These are phyloP conservation scores for Neosilurus mollespiculum DNA, from an alignment of 2,797 vertebrate genomes.

Conservation along the genomic window DNA sequence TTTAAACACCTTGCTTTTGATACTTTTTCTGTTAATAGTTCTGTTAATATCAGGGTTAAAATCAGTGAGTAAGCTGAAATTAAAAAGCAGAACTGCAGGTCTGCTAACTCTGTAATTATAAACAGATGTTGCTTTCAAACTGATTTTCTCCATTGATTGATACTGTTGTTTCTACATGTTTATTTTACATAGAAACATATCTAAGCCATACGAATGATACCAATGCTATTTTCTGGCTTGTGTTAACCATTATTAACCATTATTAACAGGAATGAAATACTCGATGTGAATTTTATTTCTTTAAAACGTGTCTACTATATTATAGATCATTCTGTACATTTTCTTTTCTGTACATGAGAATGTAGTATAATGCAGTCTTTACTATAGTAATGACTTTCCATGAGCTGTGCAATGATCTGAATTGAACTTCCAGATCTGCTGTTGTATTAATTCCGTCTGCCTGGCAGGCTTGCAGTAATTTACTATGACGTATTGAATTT, in stretches of 20 bases:
- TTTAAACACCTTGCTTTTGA: no score
- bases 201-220: constrained; percentile 21
- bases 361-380: constrained; percentile 7
- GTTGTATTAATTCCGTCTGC: constrained; percentile 52
- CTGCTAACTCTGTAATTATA: constrained; percentile 17
- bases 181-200: constrained; percentile 21
- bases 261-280: constrained; percentile 25
- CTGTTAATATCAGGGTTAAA: neutral
- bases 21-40: no score
- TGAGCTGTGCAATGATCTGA: constrained; percentile 44
- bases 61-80: neutral
- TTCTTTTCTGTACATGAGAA: neutral
- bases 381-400: constrained; percentile 40
- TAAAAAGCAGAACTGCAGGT: neutral
- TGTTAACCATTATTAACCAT: constrained; percentile 17
- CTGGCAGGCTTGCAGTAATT: constrained; percentile 60
- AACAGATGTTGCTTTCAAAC: constrained; percentile 53
- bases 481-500: constrained; percentile 61
- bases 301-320: constrained; percentile 4
- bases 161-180: constrained; percentile 13
- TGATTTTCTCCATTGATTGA: constrained; percentile 38
- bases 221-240: constrained; percentile 23
- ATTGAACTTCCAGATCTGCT: constrained; percentile 45
- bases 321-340: constrained; percentile 9
- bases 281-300: constrained; percentile 1